Base-by-base conservation (phyloP, 1,140 invertebrate species). In the Zaprionus camerounensis region DNA sequence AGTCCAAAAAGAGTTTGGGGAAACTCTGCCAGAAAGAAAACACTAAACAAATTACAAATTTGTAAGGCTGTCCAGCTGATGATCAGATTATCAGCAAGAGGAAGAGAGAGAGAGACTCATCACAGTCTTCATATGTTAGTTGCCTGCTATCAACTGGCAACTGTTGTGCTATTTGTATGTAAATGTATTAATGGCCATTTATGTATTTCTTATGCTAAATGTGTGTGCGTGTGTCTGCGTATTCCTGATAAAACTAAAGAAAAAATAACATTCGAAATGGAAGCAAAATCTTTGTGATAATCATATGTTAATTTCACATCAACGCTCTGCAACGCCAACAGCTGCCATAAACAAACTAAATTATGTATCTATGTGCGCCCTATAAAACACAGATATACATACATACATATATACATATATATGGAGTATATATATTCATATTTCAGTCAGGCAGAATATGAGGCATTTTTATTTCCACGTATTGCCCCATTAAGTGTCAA, bases 171-270 rank as follows among this genome's bases (percentile, higher is more conserved):
- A 88, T 87, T 80, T 83, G 64, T 88, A 83, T 88, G 84, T 80
- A 87, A 80, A 88, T 87, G 68, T 87, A 78, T 88, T 88, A 83
- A 87, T 87, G 80, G 82, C 69, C 80, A 83, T 83, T 88, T 88
- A 87, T 87, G 84, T 80, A 71, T 81, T 88, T 88, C 58, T 73
- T 79, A 87, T 88, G 84, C 84, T 81, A 76, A 76, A 86, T 46
- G 41, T 17, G 41, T 46, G 41, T 46, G 41, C 7, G 6, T 46
- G 12, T 12, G 41, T 44, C 58, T 72, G 36, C 41, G 71, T 71
- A 74, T 74, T 78, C 71, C 78, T 77, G 78, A 78, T 78, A 80
- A 85, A 81, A 84, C 68, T 80, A 51, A 68, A 38, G 9, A 34
- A 34, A 34, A 34, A 34, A 34, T 9, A 78, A 69, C 76, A 88